These are phyloP conservation scores for Erethizon dorsatum DNA, from an alignment of 2,797 vertebrate genomes.

Conservation along the genomic window DNA sequence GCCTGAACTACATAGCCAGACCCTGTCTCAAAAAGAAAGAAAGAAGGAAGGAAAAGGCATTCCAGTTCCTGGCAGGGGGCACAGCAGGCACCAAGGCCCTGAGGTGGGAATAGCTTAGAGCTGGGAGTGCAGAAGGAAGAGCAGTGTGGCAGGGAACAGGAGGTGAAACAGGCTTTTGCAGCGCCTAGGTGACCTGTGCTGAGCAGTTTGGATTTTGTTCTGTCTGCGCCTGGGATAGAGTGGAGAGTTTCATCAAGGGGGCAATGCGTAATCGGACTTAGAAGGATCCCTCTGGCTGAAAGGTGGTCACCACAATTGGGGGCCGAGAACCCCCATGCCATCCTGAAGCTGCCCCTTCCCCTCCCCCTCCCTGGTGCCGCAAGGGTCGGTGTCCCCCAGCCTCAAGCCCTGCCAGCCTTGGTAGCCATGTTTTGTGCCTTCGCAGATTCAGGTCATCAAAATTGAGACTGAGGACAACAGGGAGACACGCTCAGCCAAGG, in stretches of 20 bases:
- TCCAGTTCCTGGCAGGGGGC: background rate
- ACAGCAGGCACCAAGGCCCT: background rate
- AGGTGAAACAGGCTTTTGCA: no score
- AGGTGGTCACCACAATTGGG: background rate
- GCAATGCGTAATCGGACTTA: background rate
- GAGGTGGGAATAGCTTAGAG: background rate
- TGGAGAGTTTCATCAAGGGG: slow-evolving; percentile 17
- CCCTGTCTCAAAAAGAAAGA: no score
- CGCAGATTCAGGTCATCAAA: slow-evolving; percentile 97
- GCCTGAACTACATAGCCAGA: background rate
- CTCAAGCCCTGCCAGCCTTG: background rate
- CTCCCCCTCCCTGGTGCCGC: background rate
- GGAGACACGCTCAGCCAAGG: slow-evolving; percentile 97
- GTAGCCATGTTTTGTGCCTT: background rate
- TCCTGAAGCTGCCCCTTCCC: background rate
- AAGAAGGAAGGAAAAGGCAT: background rate
- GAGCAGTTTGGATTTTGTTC: background rate
- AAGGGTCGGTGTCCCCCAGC: background rate
- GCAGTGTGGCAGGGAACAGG: background rate
- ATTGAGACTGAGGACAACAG: slow-evolving; percentile 98
- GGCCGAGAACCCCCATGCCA: background rate
- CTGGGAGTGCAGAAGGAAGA: background rate
- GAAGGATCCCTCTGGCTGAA: background rate
- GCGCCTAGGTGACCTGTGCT: background rate
- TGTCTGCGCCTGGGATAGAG: background rate